Conservation (phyloP, 2,888 invertebrate species). For the Drosophila falleni region DNA sequence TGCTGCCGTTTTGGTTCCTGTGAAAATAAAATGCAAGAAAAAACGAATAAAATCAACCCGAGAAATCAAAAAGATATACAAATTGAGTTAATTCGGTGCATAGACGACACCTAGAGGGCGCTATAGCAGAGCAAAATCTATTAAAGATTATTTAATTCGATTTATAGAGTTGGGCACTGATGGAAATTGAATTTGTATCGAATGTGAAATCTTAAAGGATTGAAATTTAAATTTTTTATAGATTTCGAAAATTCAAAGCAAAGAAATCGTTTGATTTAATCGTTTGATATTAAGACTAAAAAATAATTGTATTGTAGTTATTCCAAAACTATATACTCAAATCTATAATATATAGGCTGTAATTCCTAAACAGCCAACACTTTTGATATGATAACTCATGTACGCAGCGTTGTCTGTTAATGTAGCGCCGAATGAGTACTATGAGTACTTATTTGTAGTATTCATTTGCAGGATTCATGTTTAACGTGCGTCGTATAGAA, state of each 20-base stretch:
- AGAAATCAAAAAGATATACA: constrained; percentile 43
- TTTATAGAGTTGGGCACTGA: background rate
- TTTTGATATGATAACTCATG: background rate
- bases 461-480: constrained; percentile 34
- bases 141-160: background rate
- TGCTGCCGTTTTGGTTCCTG: constrained; percentile 48
- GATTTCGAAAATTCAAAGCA: too few species aligned
- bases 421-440: constrained; percentile 30
- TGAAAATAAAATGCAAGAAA: constrained; percentile 28
- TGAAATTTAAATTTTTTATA: too few species aligned
- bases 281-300: too few species aligned
- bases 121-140: constrained; percentile 5
- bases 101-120: constrained; percentile 25
- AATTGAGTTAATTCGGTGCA: constrained; percentile 5
- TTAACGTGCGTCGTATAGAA: constrained; percentile 42
- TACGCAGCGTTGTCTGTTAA: background rate
- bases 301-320: too few species aligned
- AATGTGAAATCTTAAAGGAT: too few species aligned
- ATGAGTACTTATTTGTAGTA: constrained; percentile 21
- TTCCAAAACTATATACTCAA: too few species aligned
- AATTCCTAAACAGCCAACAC: too few species aligned
- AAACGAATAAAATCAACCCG: constrained; percentile 28
- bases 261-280: too few species aligned
- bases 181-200: background rate
- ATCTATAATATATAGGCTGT: too few species aligned